Evolutionary conservation across 2,113 vertebrate species (phyloP).

Genomic region (Poecilia latipinna): DNA sequence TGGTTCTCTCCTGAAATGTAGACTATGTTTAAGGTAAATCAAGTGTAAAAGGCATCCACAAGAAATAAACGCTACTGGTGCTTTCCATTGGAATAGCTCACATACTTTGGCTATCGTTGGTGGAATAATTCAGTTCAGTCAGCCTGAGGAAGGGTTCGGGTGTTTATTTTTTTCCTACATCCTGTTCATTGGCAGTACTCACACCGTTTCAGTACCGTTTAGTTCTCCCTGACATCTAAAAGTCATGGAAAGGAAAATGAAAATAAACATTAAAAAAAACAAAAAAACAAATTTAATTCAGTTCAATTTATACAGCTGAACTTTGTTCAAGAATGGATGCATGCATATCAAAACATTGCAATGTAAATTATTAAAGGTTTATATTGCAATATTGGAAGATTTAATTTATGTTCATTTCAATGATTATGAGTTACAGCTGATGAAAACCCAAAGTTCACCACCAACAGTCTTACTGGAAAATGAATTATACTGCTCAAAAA

Average conservation of each 20-base stretch:
- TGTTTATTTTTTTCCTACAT: not conserved
- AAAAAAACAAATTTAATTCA: not conserved
- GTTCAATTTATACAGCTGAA: too few relatives aligned
- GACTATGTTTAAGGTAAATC: conserved; percentile 2
- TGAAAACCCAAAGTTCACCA: not conserved
- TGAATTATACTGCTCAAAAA: too few relatives aligned
- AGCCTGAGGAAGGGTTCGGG: not conserved
- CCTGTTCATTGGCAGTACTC: not conserved
- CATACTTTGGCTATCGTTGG: not conserved
- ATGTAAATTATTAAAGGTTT: too few relatives aligned
- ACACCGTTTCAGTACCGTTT: not conserved
- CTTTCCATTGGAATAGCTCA: not conserved
- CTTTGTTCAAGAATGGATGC: too few relatives aligned
- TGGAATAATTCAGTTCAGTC: not conserved
- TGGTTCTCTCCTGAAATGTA: conserved; percentile 9
- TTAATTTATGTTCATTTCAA: too few relatives aligned
- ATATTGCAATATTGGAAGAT: not conserved
- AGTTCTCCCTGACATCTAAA: not conserved
- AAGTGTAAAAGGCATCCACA: not conserved
- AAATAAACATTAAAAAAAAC: not conserved
- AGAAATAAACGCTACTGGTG: not conserved
- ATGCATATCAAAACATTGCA: not conserved
- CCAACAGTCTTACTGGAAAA: too few relatives aligned
- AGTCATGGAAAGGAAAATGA: not conserved
- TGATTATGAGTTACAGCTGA: not conserved